Conservation (phyloP, 2,888 invertebrate species). For the Epinotia nisella region DNA sequence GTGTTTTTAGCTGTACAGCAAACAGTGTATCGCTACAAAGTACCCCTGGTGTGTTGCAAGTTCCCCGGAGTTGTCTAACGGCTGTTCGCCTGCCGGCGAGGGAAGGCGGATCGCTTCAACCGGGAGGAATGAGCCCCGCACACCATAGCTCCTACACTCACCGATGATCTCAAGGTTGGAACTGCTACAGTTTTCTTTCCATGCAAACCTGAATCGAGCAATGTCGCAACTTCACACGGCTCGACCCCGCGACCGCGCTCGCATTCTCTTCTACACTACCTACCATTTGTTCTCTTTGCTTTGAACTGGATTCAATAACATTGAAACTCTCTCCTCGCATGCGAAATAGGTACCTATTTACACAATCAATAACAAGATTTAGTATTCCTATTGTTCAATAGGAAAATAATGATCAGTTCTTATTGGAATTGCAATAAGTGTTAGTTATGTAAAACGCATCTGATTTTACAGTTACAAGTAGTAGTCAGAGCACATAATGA, state of each 20-base stretch:
- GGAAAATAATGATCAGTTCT: background rate
- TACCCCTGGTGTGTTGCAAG: constrained; percentile 74
- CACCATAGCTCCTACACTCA: constrained; percentile 79
- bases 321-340: constrained; percentile 47
- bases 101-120: constrained; percentile 77
- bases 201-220: constrained; percentile 47
- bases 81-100: constrained; percentile 81
- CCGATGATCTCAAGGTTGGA: constrained; percentile 85
- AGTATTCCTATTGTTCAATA: constrained; percentile 1
- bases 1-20: constrained; percentile 82
- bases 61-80: constrained; percentile 76
- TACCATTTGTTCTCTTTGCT: constrained; percentile 56
- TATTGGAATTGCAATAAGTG: constrained; percentile 13
- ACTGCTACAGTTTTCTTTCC: constrained; percentile 53
- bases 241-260: constrained; percentile 69
- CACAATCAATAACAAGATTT: constrained; percentile 7
- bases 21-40: constrained; percentile 81
- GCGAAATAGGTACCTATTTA: constrained; percentile 14
- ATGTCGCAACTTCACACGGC: constrained; percentile 71
- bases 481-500: background rate
- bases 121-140: constrained; percentile 85
- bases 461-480: background rate
- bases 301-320: constrained; percentile 71
- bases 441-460: background rate
- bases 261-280: constrained; percentile 63